Evolutionary conservation across 2,888 invertebrate genomes (phyloP).

Genomic region (Incurvaria masculella): DNA sequence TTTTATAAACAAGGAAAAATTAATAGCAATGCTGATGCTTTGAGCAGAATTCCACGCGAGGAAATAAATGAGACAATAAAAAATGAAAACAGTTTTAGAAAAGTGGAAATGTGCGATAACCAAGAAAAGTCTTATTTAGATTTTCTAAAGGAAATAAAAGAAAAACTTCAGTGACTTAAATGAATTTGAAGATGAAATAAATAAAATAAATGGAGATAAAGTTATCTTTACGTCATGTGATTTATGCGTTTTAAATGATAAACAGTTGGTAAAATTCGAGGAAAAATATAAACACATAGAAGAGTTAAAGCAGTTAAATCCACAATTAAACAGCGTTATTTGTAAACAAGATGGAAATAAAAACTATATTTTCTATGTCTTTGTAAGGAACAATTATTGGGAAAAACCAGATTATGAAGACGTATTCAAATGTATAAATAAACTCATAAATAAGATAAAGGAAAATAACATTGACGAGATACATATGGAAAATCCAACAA

Average conservation of each 20-base stretch:
- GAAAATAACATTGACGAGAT: slow-evolving; percentile 9
- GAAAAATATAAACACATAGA: background rate
- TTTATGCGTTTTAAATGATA: slow-evolving; percentile 7
- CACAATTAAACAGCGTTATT: slow-evolving; percentile 1
- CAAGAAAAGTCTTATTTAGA: too few relatives aligned
- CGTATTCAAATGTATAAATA: slow-evolving; percentile 15
- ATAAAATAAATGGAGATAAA: slow-evolving; percentile 4
- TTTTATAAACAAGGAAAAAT: slow-evolving; percentile 21
- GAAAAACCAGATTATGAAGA: slow-evolving; percentile 17
- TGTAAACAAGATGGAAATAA: too few relatives aligned
- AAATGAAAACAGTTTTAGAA: too few relatives aligned
- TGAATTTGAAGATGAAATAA: slow-evolving; percentile 4
- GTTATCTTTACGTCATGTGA: slow-evolving; percentile 8
- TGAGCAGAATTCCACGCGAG: slow-evolving; percentile 18
- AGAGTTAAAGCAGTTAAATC: slow-evolving; percentile 1
- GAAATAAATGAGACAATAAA: too few relatives aligned
- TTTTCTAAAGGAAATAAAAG: too few relatives aligned
- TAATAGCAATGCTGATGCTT: slow-evolving; percentile 23
- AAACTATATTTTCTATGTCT: background rate
- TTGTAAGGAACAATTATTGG: slow-evolving; percentile 13
- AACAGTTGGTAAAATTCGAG: background rate
- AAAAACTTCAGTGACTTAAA: too few relatives aligned
- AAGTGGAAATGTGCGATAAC: too few relatives aligned
- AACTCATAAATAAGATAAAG: slow-evolving; percentile 9
- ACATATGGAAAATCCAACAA: slow-evolving; percentile 6